Conservation (phyloP, 2,797 vertebrate species). For the Caiman crocodilus region DNA sequence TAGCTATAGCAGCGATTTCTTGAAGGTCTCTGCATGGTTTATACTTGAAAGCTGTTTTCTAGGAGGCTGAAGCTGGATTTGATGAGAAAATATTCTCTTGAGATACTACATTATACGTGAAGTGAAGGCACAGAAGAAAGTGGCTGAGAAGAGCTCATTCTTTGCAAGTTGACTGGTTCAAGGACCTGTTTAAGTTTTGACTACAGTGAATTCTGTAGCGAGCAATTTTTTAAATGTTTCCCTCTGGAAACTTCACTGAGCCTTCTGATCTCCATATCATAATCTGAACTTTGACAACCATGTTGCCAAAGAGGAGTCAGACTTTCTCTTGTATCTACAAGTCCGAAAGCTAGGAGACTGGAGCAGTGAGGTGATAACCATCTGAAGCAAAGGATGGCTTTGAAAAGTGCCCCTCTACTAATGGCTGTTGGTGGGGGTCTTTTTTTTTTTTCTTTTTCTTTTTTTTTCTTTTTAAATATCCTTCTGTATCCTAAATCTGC, state of each 20-base stretch:
- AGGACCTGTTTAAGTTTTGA: constrained; percentile 15
- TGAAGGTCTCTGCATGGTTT: rapidly evolving
- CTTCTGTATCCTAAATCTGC: constrained; percentile 33
- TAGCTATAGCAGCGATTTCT: neutral
- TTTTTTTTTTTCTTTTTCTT: constrained; percentile 52
- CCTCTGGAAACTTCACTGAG: constrained; percentile 6
- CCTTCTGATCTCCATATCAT: constrained; percentile 25
- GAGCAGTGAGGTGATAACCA: neutral
- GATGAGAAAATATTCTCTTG: neutral
- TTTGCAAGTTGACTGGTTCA: neutral
- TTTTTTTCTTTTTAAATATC: constrained; percentile 12
- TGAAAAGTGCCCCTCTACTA: neutral
- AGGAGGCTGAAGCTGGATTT: neutral
- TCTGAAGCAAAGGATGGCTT: constrained; percentile 40
- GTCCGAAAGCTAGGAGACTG: neutral
- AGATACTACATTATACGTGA: neutral
- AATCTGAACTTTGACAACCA: neutral
- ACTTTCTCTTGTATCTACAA: neutral
- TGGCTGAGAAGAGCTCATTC: neutral
- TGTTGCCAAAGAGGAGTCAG: neutral
- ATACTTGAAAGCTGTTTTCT: neutral
- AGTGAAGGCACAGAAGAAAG: neutral
- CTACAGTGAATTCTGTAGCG: neutral
- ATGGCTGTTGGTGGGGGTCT: neutral
- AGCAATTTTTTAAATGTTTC: constrained; percentile 17